Conservation (phyloP, 2,113 vertebrate species). For the Globicephala melas region DNA sequence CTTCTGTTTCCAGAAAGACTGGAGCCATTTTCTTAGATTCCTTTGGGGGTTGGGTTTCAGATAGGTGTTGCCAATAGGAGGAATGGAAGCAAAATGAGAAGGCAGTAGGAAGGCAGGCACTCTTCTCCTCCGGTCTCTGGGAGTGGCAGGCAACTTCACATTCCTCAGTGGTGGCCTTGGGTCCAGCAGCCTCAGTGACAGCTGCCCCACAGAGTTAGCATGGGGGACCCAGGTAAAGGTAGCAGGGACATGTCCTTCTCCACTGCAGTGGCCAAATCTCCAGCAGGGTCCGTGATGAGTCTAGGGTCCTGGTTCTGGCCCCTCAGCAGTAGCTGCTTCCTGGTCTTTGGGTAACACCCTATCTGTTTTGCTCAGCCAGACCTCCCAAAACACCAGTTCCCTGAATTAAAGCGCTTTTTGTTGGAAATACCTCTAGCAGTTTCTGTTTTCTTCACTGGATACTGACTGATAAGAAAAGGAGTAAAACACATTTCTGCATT, state of each 20-base stretch:
- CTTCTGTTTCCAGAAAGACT: not conserved
- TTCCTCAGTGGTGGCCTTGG: not conserved
- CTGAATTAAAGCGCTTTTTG: not conserved
- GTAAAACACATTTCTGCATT: not conserved
- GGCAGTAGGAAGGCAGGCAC: not conserved
- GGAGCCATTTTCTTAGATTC: not conserved
- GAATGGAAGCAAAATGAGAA: not conserved
- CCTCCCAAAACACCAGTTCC: not conserved
- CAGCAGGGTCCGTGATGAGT: not conserved
- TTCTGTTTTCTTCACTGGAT: not conserved
- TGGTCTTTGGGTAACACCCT: not conserved
- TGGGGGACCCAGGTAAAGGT: too few relatives aligned
- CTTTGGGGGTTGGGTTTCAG: not conserved
- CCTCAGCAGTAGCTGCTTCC: not conserved
- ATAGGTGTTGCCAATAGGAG: not conserved
- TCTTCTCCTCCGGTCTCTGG: not conserved
- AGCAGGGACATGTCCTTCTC: not conserved
- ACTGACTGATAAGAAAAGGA: not conserved
- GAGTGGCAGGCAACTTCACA: not conserved
- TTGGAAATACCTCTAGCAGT: not conserved
- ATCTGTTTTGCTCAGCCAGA: not conserved
- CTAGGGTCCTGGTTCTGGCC: not conserved
- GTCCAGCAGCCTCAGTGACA: not conserved
- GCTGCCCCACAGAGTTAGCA: not conserved
- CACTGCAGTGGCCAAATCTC: not conserved